Evolutionary conservation across 2,888 invertebrate genomes (phyloP).

Genomic region (Prostheceraeus crozeri): DNA sequence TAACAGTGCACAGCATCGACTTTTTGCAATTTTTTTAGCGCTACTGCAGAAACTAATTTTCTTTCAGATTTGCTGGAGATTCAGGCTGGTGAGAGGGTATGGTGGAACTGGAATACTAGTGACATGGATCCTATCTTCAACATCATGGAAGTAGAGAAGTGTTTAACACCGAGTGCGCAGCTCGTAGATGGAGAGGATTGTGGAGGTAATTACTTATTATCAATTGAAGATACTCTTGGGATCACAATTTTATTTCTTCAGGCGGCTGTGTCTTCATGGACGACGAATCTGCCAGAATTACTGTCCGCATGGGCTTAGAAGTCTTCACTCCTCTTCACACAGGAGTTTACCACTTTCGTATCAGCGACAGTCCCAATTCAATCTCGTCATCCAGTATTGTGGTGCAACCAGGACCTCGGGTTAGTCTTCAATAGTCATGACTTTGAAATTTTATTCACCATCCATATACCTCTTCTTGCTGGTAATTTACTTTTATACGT

Average conservation of each 20-base stretch:
- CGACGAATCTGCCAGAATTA: slow-evolving; percentile 44
- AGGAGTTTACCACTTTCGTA: slow-evolving; percentile 53
- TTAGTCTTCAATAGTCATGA: no score
- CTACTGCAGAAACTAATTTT: no score
- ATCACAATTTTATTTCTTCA: no score
- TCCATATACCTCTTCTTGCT: no score
- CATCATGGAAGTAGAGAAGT: slow-evolving; percentile 49
- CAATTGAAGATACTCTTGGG: no score
- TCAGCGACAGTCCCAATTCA: slow-evolving; percentile 45
- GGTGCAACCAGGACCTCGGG: slow-evolving; percentile 53
- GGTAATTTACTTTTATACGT: no score
- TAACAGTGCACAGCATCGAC: no score
- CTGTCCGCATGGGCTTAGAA: slow-evolving; percentile 49
- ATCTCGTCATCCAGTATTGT: slow-evolving; percentile 51
- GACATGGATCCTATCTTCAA: slow-evolving; percentile 46
- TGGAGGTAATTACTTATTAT: no score
- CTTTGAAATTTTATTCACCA: no score
- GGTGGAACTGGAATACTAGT: slow-evolving; percentile 53
- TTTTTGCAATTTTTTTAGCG: no score
- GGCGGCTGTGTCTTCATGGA: slow-evolving; percentile 45
- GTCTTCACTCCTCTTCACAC: slow-evolving; percentile 47
- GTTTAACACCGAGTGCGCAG: slow-evolving; percentile 43
- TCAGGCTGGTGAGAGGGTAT: slow-evolving; percentile 53
- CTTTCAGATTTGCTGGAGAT: slow-evolving; percentile 50
- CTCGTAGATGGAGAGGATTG: slow-evolving; percentile 13